Percentiles rank a stretch among this genome's conserved stretches.
These are phyloP conservation scores for Volucella inflata DNA, from an alignment of 2,888 invertebrate species.

Conservation along the genomic window DNA sequence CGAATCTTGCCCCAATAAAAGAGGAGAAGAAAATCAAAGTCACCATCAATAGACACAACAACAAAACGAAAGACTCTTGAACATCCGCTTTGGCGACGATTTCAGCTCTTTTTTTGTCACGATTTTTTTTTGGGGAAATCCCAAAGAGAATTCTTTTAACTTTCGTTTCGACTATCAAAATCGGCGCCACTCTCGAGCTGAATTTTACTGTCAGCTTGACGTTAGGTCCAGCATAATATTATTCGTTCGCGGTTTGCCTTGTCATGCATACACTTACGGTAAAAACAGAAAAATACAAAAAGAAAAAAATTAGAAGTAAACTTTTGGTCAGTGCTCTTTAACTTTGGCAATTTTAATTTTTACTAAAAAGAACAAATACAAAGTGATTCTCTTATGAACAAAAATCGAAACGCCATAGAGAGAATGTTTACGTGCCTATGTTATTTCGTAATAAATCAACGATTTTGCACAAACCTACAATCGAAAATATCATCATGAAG, in stretches of 20 bases:
- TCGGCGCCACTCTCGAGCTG: constrained; percentile 35
- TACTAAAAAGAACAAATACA: constrained; percentile 27
- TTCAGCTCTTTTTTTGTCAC: constrained; percentile 21
- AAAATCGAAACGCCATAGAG: constrained; percentile 3
- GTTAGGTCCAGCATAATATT: constrained; percentile 37
- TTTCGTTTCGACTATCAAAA: constrained; percentile 51
- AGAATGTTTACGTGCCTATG: constrained; percentile 1
- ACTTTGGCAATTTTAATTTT: constrained; percentile 21
- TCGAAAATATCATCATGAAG: background rate
- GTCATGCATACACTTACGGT: constrained; percentile 10
- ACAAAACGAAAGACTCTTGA: background rate
- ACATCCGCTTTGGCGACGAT: constrained; percentile 56
- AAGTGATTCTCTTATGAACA: constrained; percentile 32
- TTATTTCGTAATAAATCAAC: background rate
- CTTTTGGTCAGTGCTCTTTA: constrained; percentile 49
- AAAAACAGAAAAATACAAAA: background rate
- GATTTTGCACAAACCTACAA: background rate
- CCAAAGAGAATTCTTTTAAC: constrained; percentile 52
- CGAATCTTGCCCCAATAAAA: constrained; percentile 30
- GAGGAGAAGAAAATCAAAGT: constrained; percentile 31
- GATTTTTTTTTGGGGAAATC: constrained; percentile 35
- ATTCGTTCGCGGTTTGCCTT: constrained; percentile 13
- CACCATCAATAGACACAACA: constrained; percentile 15
- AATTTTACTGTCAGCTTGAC: constrained; percentile 49
- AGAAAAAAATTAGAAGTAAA: constrained; percentile 24